phyloP scores from a whole-genome alignment of 1,140 invertebrate genomes.

The Samia ricini region DNA sequence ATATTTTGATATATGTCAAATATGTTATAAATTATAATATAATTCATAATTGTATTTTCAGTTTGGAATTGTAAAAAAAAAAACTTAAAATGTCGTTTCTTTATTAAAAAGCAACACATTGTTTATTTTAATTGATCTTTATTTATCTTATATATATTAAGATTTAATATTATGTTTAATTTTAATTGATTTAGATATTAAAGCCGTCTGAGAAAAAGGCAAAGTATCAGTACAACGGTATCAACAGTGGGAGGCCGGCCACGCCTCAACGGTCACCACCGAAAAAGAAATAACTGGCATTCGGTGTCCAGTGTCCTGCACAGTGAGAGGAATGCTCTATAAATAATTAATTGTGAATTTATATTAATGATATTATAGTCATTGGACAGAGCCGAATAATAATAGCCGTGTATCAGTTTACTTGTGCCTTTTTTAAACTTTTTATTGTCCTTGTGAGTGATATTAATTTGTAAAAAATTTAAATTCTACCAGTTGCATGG shows the following conservation, averaged over 20 bases:
- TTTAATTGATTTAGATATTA: constrained; percentile 85
- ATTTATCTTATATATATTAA: too few species aligned
- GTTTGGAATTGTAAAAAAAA: too few species aligned
- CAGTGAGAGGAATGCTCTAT: constrained; percentile 74
- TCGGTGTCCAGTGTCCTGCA: constrained; percentile 70
- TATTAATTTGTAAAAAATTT: constrained; percentile 72
- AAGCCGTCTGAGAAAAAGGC: constrained; percentile 99
- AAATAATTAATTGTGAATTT: constrained; percentile 73
- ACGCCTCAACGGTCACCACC: constrained; percentile 92
- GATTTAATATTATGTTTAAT: neutral
- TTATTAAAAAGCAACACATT: too few species aligned
- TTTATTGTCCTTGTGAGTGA: constrained; percentile 62
- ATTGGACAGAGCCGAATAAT: constrained; percentile 65
- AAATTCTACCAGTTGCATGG: too few species aligned
- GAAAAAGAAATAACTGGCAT: constrained; percentile 87
- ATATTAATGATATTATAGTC: constrained; percentile 65
- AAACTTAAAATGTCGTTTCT: too few species aligned
- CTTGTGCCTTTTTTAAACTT: constrained; percentile 72
- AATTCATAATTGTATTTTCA: too few species aligned
- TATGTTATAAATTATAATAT: too few species aligned
- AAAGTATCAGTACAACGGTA: constrained; percentile 97
- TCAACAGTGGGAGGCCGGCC: constrained; percentile 88
- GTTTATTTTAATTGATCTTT: too few species aligned
- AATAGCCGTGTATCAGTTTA: constrained; percentile 62
- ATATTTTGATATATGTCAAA: too few species aligned